A percentile compares a stretch with the other conserved stretches of the same genome.
phyloP scores from a whole-genome alignment of 1,140 invertebrate species.

The Apis cerana region DNA sequence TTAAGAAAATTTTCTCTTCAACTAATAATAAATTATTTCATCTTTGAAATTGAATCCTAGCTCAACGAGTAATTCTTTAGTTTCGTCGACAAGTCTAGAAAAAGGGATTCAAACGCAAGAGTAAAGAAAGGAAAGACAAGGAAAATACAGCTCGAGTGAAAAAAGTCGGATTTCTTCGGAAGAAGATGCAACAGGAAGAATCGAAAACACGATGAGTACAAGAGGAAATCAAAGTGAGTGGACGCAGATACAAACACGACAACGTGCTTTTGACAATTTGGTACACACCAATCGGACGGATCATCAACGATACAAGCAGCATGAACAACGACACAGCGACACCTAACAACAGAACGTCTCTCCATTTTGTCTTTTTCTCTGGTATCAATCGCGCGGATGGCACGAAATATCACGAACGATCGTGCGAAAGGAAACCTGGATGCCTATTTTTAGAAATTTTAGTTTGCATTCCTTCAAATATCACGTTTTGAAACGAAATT shows the following conservation, averaged over 20 bases:
- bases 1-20: no score
- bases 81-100: background rate
- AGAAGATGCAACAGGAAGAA: background rate
- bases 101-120: background rate
- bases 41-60: background rate
- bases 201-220: slow-evolving; percentile 9
- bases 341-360: slow-evolving; percentile 11
- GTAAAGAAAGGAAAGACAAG: slow-evolving; percentile 22
- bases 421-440: background rate
- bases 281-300: slow-evolving; percentile 21
- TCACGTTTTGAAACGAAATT: no score
- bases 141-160: background rate
- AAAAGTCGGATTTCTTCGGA: background rate
- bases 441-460: background rate
- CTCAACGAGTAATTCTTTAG: background rate
- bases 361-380: background rate
- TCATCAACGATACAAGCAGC: slow-evolving; percentile 38
- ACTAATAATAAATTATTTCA: background rate
- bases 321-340: slow-evolving; percentile 26
- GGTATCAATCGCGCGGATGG: background rate
- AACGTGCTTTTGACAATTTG: slow-evolving; percentile 7
- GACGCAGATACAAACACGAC: background rate
- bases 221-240: background rate
- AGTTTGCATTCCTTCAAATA: no score
- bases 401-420: background rate